These are phyloP conservation scores for Ptilodon capucinus DNA, from an alignment of 2,888 invertebrate species.

Conservation along the genomic window DNA sequence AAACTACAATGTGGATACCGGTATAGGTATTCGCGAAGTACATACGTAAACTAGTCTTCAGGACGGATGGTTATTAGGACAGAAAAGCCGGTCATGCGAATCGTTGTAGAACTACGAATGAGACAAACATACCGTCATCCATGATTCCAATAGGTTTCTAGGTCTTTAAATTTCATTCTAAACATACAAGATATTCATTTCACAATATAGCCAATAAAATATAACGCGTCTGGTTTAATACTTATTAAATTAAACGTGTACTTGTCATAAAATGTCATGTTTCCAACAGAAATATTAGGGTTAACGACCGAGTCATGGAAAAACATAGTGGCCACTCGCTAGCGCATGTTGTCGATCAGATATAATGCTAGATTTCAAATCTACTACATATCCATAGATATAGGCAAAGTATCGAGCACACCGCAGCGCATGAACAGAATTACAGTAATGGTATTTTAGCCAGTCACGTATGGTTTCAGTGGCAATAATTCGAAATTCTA, in stretches of 20 bases:
- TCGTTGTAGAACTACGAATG: slow-evolving; percentile 9
- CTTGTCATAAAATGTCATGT: slow-evolving; percentile 16
- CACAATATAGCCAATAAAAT: too few relatives aligned
- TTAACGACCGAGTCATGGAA: slow-evolving; percentile 30
- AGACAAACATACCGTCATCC: neutral
- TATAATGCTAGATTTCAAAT: slow-evolving; percentile 17
- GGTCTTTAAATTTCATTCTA: neutral
- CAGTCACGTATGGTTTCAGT: neutral
- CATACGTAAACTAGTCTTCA: slow-evolving; percentile 44
- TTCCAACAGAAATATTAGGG: slow-evolving; percentile 24
- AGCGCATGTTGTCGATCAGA: slow-evolving; percentile 26
- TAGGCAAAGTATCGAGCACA: neutral
- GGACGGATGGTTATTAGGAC: slow-evolving; percentile 61
- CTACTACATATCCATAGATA: slow-evolving; percentile 3
- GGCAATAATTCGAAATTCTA: neutral
- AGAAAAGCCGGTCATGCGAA: slow-evolving; percentile 59
- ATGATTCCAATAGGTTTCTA: neutral
- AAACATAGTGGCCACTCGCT: slow-evolving; percentile 21
- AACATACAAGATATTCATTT: neutral
- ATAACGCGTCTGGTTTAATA: slow-evolving; percentile 1
- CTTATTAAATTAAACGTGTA: slow-evolving; percentile 9
- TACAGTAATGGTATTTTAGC: neutral
- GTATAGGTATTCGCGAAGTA: slow-evolving; percentile 42
- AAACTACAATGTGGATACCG: slow-evolving; percentile 45
- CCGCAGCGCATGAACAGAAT: neutral